phyloP scores from a whole-genome alignment of 2,113 vertebrate genomes.

The Phoxinus phoxinus region DNA sequence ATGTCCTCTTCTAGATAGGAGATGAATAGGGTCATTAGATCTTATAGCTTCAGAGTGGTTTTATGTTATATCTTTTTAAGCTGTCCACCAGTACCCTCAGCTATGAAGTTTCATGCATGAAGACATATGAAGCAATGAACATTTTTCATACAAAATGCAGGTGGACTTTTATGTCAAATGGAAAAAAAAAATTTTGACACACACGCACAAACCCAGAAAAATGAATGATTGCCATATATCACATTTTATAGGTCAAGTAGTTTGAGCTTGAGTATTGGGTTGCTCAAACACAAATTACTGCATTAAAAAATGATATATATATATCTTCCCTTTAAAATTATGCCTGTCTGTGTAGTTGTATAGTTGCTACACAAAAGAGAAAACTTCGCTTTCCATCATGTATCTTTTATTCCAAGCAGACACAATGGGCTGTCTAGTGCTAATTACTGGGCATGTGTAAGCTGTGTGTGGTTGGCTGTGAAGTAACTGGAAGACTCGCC shows the following conservation, averaged over 20 bases:
- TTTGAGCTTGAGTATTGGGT: background rate
- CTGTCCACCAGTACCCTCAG: background rate
- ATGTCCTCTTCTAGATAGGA: constrained; percentile 86
- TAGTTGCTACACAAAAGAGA: background rate
- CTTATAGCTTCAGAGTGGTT: background rate
- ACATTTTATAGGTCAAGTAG: background rate
- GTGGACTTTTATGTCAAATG: constrained; percentile 19
- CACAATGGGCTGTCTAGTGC: constrained; percentile 4
- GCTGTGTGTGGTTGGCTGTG: constrained; percentile 13
- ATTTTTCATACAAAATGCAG: background rate
- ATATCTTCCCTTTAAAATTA: background rate
- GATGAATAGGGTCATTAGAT: constrained; percentile 3
- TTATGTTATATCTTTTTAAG: background rate
- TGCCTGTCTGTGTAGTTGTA: too few relatives aligned
- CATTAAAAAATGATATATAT: background rate
- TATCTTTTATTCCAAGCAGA: background rate
- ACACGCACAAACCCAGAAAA: background rate
- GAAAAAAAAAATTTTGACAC: background rate
- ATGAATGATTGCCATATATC: background rate
- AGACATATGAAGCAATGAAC: background rate
- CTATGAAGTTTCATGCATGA: constrained; percentile 2
- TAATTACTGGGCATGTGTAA: constrained; percentile 12
- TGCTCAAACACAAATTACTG: background rate
- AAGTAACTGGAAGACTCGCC: constrained; percentile 17
- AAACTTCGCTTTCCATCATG: background rate